Evolutionary conservation across 2,888 invertebrate species (phyloP).

Genomic region (Metallyticus violacea): DNA sequence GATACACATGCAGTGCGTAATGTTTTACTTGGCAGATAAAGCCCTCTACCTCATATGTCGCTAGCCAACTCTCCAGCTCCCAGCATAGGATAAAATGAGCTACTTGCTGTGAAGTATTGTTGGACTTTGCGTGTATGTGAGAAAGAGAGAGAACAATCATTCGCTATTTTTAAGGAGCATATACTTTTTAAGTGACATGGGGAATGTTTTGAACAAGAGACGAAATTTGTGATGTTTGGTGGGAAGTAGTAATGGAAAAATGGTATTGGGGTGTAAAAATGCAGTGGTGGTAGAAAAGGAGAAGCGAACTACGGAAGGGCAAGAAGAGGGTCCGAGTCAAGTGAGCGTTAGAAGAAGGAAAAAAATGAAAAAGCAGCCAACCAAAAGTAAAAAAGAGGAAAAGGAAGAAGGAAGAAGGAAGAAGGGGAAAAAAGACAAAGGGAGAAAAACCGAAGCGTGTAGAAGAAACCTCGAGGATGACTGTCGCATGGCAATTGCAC

Average conservation of each 20-base stretch:
- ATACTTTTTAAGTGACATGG: neutral
- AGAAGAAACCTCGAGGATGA: neutral
- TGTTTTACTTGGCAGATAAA: too few species aligned
- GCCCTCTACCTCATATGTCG: too few species aligned
- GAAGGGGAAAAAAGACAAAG: neutral
- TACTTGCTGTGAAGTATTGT: too few species aligned
- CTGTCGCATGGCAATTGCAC: neutral
- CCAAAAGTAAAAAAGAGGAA: neutral
- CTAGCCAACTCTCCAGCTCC: too few species aligned
- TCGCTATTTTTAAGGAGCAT: neutral
- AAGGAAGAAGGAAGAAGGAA: neutral
- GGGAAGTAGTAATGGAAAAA: constrained; percentile 10
- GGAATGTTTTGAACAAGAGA: neutral
- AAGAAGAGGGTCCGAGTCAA: constrained; percentile 5
- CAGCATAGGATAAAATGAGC: too few species aligned
- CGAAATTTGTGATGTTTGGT: neutral
- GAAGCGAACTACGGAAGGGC: neutral
- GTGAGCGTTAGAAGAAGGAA: constrained; percentile 8
- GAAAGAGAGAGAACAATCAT: neutral
- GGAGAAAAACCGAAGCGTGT: neutral
- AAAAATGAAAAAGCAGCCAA: neutral
- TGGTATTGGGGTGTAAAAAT: constrained; percentile 18
- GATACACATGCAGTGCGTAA: too few species aligned
- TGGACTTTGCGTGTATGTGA: too few species aligned
- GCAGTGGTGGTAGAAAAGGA: neutral